phyloP scores from a whole-genome alignment of 2,113 vertebrate genomes.

The Pica pica region DNA sequence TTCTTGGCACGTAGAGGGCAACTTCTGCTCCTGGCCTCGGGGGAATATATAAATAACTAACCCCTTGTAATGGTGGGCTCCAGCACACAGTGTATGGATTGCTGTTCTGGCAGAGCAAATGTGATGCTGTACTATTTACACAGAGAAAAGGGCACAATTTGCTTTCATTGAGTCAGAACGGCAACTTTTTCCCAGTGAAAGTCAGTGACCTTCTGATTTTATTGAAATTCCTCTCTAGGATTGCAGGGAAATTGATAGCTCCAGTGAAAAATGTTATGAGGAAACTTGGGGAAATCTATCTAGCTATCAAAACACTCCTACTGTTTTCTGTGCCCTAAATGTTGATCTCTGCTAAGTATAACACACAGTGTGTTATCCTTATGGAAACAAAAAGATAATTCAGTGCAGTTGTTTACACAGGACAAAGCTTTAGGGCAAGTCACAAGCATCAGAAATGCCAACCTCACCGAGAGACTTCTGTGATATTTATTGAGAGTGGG shows the following conservation, averaged over 20 bases:
- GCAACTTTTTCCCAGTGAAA: slow-evolving; percentile 58
- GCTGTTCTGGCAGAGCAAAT: background rate
- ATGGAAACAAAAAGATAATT: slow-evolving; percentile 59
- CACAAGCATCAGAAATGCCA: background rate
- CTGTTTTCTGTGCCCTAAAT: slow-evolving; percentile 53
- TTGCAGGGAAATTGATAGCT: slow-evolving; percentile 56
- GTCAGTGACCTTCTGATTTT: slow-evolving; percentile 49
- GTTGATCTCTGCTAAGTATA: slow-evolving; percentile 47
- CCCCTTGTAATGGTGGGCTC: background rate
- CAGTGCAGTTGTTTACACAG: slow-evolving; percentile 48
- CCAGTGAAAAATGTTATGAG: slow-evolving; percentile 39
- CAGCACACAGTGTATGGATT: background rate
- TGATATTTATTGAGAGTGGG: background rate
- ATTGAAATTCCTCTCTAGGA: slow-evolving; percentile 48
- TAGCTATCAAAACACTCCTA: slow-evolving; percentile 61
- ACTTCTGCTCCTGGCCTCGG: background rate
- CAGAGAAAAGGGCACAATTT: slow-evolving; percentile 19
- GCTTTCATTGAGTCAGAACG: background rate
- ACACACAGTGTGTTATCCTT: slow-evolving; percentile 58
- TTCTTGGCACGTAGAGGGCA: background rate
- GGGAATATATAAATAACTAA: background rate
- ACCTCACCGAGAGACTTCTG: background rate
- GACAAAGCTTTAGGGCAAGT: slow-evolving; percentile 16
- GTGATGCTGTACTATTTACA: background rate
- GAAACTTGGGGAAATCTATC: slow-evolving; percentile 38